Conservation (phyloP, 2,113 vertebrate genomes). For the Eptesicus fuscus region DNA sequence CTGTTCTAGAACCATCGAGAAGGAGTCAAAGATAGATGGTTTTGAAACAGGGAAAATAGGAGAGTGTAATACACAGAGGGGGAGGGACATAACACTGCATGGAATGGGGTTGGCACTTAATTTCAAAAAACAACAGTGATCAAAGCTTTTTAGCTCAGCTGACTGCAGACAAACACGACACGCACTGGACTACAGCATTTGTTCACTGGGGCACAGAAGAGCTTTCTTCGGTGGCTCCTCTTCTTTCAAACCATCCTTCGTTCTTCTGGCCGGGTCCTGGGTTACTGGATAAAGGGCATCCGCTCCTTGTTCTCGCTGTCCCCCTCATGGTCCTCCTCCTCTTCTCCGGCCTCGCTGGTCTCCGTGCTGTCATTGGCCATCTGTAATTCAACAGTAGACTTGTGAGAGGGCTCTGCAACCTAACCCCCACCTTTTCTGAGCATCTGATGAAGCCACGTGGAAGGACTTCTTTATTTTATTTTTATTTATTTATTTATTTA, state of each 20-base stretch:
- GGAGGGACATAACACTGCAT: slow-evolving; percentile 79
- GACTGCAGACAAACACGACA: slow-evolving; percentile 88
- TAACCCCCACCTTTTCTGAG: background rate
- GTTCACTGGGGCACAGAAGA: slow-evolving; percentile 85
- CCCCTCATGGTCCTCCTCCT: slow-evolving; percentile 97
- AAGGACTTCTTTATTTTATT: background rate
- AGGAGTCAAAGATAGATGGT: slow-evolving; percentile 16
- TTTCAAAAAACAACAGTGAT: slow-evolving; percentile 84
- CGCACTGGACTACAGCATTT: slow-evolving; percentile 88
- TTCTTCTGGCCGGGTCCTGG: background rate
- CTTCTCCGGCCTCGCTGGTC: slow-evolving; percentile 97
- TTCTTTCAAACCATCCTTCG: slow-evolving; percentile 57
- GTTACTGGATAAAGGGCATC: slow-evolving; percentile 98
- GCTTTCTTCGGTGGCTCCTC: slow-evolving; percentile 76
- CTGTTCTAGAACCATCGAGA: slow-evolving; percentile 53
- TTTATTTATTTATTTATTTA: no score
- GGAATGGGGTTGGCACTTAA: slow-evolving; percentile 87
- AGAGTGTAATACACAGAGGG: background rate
- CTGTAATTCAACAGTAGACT: slow-evolving; percentile 78
- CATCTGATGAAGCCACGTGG: background rate
- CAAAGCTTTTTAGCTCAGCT: slow-evolving; percentile 87
- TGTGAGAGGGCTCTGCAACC: background rate
- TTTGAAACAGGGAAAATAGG: slow-evolving; percentile 39
- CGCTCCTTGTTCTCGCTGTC: slow-evolving; percentile 97
- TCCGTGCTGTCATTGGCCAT: slow-evolving; percentile 99